Conservation (phyloP, 2,888 invertebrate species). For the Pollenia labialis region DNA sequence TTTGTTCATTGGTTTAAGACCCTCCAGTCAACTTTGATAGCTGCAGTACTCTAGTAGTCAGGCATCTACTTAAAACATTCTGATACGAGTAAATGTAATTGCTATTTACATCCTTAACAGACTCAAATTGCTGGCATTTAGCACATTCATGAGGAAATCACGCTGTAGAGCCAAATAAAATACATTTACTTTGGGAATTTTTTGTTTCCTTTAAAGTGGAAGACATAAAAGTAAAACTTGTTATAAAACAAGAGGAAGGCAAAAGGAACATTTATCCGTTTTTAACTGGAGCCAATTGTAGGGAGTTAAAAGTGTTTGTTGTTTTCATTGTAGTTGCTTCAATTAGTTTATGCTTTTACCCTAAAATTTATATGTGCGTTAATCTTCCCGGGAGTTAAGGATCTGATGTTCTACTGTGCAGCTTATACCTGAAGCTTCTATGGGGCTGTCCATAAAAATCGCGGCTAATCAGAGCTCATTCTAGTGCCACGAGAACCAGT, state of each 20-base stretch:
- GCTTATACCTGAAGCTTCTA: no score
- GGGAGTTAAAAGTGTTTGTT: no score
- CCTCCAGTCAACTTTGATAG: constrained; percentile 19
- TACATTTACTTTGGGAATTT: background rate
- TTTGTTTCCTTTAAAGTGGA: background rate
- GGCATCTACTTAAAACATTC: background rate
- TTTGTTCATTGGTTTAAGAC: background rate
- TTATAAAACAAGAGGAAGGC: background rate
- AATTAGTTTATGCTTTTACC: no score
- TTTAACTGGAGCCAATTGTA: no score
- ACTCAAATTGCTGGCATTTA: constrained; percentile 25
- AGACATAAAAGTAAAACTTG: background rate
- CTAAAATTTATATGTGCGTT: no score
- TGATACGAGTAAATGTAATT: background rate
- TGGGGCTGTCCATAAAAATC: no score
- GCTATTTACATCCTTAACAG: constrained; percentile 21
- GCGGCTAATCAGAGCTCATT: no score
- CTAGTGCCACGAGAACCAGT: no score
- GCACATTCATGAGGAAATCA: background rate
- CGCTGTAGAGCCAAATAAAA: background rate
- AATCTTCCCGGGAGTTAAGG: no score
- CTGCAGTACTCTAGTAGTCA: background rate
- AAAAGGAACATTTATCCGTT: background rate
- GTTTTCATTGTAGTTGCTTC: no score
- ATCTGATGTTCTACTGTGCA: no score